Evolutionary conservation across 2,888 invertebrate genomes (phyloP).

Genomic region (Coremacera marginata): DNA sequence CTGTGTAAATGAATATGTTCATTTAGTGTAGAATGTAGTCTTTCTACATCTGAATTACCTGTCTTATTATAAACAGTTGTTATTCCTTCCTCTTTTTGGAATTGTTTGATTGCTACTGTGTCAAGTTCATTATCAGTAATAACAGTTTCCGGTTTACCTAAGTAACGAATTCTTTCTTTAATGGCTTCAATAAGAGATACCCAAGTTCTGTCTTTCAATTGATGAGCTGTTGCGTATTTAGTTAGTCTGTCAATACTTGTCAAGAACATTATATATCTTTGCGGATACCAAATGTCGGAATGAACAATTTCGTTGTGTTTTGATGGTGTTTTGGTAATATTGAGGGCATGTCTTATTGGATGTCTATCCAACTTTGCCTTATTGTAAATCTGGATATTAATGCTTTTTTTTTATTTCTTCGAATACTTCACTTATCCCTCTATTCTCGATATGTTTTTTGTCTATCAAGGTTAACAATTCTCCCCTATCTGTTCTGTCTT

Average conservation of each 20-base stretch:
- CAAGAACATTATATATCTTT: background rate
- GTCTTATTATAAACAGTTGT: conserved; percentile 15
- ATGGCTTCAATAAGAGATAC: background rate
- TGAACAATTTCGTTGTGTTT: conserved; percentile 6
- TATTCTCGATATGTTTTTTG: background rate
- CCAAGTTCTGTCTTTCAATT: background rate
- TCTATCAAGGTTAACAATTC: too few relatives aligned
- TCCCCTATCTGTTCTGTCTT: background rate
- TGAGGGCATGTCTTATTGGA: background rate
- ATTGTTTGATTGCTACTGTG: background rate
- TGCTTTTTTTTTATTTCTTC: background rate
- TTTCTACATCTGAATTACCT: conserved; percentile 25
- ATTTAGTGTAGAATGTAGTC: conserved; percentile 21
- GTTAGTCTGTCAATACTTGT: background rate
- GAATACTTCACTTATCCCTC: background rate
- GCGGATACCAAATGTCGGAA: conserved; percentile 3
- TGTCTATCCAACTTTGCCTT: background rate
- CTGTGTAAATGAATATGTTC: conserved; percentile 6
- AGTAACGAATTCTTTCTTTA: background rate
- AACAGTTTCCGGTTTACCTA: background rate
- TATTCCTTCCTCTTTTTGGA: background rate
- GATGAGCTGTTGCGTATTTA: background rate
- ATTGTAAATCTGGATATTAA: background rate
- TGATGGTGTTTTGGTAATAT: background rate
- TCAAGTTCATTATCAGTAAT: background rate